Conservation (phyloP, 1,140 invertebrate genomes). For the Kradibia gibbosae region DNA sequence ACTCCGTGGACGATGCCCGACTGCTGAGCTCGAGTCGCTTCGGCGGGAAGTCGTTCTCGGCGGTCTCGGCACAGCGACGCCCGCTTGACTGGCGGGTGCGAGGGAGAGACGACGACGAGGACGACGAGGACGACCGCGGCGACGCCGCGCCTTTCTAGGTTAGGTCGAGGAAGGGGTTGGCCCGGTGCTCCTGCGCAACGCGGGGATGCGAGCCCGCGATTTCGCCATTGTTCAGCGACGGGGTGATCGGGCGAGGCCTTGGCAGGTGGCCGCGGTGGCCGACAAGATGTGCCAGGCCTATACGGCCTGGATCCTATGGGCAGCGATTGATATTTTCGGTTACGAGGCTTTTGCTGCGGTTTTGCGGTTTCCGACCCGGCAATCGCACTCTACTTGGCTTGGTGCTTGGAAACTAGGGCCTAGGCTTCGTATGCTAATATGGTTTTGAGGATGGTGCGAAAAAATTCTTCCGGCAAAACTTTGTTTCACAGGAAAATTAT, state of each 20-base stretch:
- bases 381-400: background rate
- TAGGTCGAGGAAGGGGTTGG: slow-evolving; percentile 20
- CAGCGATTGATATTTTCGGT: no score
- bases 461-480: no score
- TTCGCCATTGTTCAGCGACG: background rate
- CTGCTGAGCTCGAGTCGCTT: slow-evolving; percentile 41
- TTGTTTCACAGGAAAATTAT: no score
- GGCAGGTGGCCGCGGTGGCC: no score
- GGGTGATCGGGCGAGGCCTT: background rate
- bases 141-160: slow-evolving; percentile 17
- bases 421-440: background rate
- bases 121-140: no score
- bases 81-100: slow-evolving; percentile 3
- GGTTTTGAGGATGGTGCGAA: no score
- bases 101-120: no score
- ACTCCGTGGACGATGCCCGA: background rate
- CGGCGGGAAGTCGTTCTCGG: background rate
- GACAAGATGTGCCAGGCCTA: no score
- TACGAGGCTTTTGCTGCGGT: no score
- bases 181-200: slow-evolving; percentile 7
- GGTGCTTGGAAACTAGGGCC: background rate
- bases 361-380: no score
- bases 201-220: slow-evolving; percentile 6
- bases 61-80: background rate
- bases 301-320: no score